Evolutionary conservation across 1,140 invertebrate genomes (phyloP).

Genomic region (Teleopsis dalmanni): DNA sequence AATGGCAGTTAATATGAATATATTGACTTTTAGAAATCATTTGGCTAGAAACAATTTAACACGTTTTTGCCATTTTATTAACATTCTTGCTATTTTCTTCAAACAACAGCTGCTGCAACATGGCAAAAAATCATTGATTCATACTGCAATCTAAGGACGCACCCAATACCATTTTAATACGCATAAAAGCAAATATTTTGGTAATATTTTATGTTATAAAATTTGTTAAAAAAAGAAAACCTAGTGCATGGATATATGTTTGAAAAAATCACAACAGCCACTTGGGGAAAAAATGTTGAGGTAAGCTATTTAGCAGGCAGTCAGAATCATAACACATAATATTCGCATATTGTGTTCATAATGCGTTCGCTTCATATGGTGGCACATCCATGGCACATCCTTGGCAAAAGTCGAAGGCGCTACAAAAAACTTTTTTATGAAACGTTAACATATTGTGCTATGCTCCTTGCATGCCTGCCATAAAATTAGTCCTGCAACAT

Average conservation of each 20-base stretch:
- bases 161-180: not conserved
- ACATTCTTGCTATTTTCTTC: not conserved
- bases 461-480: conserved; percentile 5
- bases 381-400: too few relatives aligned
- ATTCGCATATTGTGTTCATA: too few relatives aligned
- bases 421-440: too few relatives aligned
- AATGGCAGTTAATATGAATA: conserved; percentile 2
- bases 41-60: conserved; percentile 40
- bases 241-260: not conserved
- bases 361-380: too few relatives aligned
- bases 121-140: conserved; percentile 1
- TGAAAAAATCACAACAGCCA: conserved; percentile 12
- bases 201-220: conserved; percentile 22
- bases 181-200: conserved; percentile 30
- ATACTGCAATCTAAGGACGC: not conserved
- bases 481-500: conserved; percentile 24
- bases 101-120: conserved; percentile 6
- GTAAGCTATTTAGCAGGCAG: conserved; percentile 27
- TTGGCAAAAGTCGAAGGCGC: too few relatives aligned
- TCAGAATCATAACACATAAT: too few relatives aligned
- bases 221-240: conserved; percentile 3
- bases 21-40: conserved; percentile 25
- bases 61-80: conserved; percentile 42
- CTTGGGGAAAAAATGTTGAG: conserved; percentile 34
- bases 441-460: too few relatives aligned